phyloP scores from a whole-genome alignment of 2,888 invertebrate species.

The Timandra comae region DNA sequence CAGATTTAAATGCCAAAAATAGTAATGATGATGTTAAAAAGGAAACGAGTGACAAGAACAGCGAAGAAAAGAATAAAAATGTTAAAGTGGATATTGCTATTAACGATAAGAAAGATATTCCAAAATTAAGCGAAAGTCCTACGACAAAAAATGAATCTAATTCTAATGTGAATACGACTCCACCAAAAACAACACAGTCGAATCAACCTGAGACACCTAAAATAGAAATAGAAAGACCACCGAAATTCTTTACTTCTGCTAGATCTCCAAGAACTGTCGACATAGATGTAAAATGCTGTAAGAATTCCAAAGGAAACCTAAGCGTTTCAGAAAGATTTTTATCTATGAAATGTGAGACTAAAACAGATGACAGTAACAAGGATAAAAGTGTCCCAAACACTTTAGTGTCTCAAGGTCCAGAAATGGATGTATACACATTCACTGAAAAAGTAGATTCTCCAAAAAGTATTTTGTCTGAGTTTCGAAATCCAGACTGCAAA shows the following conservation, averaged over 20 bases:
- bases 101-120: conserved; percentile 22
- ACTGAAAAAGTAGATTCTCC: conserved; percentile 71
- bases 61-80: conserved; percentile 11
- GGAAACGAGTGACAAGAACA: conserved; percentile 6
- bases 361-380: conserved; percentile 47
- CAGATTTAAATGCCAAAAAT: conserved; percentile 15
- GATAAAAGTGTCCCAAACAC: conserved; percentile 50
- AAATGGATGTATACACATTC: conserved; percentile 69
- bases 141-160: conserved; percentile 12
- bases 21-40: conserved; percentile 13
- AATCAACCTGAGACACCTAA: conserved; percentile 46
- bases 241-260: conserved; percentile 65
- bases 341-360: conserved; percentile 58
- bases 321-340: conserved; percentile 64
- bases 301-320: conserved; percentile 66
- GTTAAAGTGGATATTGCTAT: conserved; percentile 18
- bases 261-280: conserved; percentile 64
- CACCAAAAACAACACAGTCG: conserved; percentile 20
- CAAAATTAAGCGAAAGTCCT: conserved; percentile 9
- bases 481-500: conserved; percentile 57
- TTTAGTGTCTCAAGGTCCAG: conserved; percentile 59
- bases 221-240: conserved; percentile 59
- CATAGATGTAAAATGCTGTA: conserved; percentile 66
- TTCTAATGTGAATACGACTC: conserved; percentile 12
- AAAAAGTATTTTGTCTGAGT: conserved; percentile 65